Evolutionary conservation across 2,888 invertebrate species (phyloP).

Genomic region (Dicycla oo): DNA sequence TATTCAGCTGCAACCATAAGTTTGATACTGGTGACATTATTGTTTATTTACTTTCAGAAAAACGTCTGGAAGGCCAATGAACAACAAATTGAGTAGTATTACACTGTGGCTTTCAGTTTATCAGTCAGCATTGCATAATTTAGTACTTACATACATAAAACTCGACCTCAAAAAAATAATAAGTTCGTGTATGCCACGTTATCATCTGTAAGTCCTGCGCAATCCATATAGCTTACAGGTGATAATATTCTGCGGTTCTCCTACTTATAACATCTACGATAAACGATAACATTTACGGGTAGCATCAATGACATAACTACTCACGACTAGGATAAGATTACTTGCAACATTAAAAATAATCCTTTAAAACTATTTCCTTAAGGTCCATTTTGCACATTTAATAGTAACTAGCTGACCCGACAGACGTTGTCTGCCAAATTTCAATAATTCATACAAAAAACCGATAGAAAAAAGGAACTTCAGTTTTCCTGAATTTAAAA

Average conservation of each 20-base stretch:
- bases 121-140: constrained; percentile 5
- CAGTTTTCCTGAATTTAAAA: too few species aligned
- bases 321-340: constrained; percentile 1
- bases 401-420: too few species aligned
- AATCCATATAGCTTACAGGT: constrained; percentile 24
- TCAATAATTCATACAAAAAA: too few species aligned
- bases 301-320: constrained; percentile 26
- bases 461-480: too few species aligned
- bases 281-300: constrained; percentile 31
- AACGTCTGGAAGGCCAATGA: not conserved
- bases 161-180: constrained; percentile 9
- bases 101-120: not conserved
- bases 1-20: not conserved
- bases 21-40: not conserved
- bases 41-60: not conserved
- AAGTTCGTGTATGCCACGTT: constrained; percentile 46
- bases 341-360: constrained; percentile 18
- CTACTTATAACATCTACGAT: constrained; percentile 21
- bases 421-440: too few species aligned
- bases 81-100: not conserved
- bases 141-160: constrained; percentile 16
- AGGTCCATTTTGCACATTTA: not conserved
- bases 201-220: constrained; percentile 26
- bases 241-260: constrained; percentile 31
- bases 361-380: not conserved